Percentiles rank a stretch among this genome's conserved stretches.
phyloP scores from a whole-genome alignment of 2,797 vertebrate genomes.

The Cirrhinus molitorella region DNA sequence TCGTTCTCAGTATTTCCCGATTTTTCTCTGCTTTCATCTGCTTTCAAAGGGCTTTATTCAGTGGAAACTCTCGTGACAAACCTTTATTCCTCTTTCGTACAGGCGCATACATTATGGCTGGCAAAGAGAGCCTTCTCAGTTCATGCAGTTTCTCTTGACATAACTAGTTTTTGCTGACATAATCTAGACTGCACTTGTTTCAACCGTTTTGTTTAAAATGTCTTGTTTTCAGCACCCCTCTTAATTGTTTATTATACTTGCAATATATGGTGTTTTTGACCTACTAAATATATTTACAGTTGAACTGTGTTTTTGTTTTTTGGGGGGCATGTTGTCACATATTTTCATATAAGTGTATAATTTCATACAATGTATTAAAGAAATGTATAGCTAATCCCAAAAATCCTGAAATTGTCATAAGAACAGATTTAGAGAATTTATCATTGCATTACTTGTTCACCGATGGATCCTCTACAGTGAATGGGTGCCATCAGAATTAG shows the following conservation, averaged over 20 bases:
- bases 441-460: no score
- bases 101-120: not conserved
- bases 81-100: conserved; percentile 61
- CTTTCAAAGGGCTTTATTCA: conserved; percentile 61
- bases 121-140: not conserved
- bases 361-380: not conserved
- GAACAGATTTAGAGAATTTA: no score
- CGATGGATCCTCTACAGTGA: not conserved
- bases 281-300: not conserved
- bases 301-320: not conserved
- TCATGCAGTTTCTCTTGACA: not conserved
- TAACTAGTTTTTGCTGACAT: conserved; percentile 7
- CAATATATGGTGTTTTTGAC: not conserved
- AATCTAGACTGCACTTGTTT: not conserved
- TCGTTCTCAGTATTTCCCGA: conserved; percentile 29
- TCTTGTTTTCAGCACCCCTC: no score
- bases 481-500: not conserved
- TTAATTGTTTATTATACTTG: no score
- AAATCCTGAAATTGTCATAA: no score
- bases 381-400: no score
- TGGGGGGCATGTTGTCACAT: not conserved
- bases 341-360: not conserved
- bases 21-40: conserved; percentile 58
- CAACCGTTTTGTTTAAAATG: no score
- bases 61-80: conserved; percentile 70